phyloP scores from a whole-genome alignment of 2,888 invertebrate species.

The Lepidochrysops patricia region DNA sequence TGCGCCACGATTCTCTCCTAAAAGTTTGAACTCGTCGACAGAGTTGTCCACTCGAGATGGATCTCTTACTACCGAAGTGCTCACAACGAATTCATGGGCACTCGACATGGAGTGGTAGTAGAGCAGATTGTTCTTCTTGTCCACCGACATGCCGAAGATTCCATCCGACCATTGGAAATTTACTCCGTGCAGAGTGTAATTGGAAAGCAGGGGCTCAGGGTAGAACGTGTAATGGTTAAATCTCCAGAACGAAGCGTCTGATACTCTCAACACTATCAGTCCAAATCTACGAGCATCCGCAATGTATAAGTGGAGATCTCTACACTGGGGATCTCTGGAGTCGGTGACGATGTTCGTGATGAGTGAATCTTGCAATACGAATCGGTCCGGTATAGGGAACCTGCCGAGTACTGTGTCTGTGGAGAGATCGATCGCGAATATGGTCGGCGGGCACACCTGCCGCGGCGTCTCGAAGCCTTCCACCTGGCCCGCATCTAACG shows the following conservation, averaged over 20 bases:
- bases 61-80: constrained; percentile 80
- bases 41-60: constrained; percentile 60
- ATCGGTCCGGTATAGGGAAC: constrained; percentile 78
- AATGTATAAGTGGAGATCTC: constrained; percentile 78
- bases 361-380: constrained; percentile 79
- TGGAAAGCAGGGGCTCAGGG: constrained; percentile 82
- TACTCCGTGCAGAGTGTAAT: constrained; percentile 83
- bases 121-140: constrained; percentile 78
- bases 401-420: constrained; percentile 77
- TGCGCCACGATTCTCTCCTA: constrained; percentile 71
- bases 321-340: constrained; percentile 75
- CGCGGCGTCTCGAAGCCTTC: constrained; percentile 78
- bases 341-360: constrained; percentile 81
- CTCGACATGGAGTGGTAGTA: constrained; percentile 91
- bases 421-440: constrained; percentile 81
- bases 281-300: constrained; percentile 81
- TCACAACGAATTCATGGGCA: constrained; percentile 83
- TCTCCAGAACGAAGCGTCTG: constrained; percentile 75
- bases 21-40: constrained; percentile 53
- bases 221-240: constrained; percentile 82
- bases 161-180: constrained; percentile 90
- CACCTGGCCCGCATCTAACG: constrained; percentile 85
- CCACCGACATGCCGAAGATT: constrained; percentile 83
- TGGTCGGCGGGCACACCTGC: constrained; percentile 82
- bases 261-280: constrained; percentile 75